phyloP scores from a whole-genome alignment of 2,113 vertebrate genomes.

The Tupaia chinensis region DNA sequence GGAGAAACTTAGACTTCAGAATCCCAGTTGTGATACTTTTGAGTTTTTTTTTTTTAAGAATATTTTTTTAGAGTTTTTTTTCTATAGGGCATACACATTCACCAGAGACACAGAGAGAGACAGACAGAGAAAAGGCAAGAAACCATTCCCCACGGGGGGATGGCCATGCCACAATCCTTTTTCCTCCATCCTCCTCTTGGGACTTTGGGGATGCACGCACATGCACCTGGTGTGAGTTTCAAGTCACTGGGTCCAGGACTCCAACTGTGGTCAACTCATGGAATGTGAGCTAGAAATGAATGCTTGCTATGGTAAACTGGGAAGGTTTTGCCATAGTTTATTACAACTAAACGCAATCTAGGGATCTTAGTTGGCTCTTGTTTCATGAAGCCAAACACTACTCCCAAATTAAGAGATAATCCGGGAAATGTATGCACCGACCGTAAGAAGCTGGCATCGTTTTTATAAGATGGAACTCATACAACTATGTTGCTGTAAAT shows the following conservation, averaged over 20 bases:
- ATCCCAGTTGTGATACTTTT: background rate
- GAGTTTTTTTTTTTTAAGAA: no score
- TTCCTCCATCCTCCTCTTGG: no score
- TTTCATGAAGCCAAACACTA: background rate
- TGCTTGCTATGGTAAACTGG: background rate
- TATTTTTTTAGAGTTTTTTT: no score
- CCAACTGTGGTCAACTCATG: background rate
- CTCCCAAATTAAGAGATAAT: background rate
- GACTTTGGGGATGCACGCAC: no score
- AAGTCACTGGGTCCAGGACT: no score
- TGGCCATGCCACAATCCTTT: no score
- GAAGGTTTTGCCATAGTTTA: background rate
- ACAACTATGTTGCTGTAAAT: background rate
- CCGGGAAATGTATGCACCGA: background rate
- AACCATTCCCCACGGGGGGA: no score
- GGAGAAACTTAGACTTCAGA: background rate
- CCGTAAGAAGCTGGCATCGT: background rate
- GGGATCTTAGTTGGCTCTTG: background rate
- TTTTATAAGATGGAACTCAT: background rate
- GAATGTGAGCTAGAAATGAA: background rate
- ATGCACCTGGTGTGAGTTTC: no score
- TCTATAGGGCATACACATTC: no score
- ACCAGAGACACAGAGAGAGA: no score
- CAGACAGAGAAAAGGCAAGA: no score
- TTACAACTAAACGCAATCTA: background rate